These are phyloP conservation scores for Armadillidium nasatum DNA, from an alignment of 1,140 invertebrate genomes.

Conservation along the genomic window DNA sequence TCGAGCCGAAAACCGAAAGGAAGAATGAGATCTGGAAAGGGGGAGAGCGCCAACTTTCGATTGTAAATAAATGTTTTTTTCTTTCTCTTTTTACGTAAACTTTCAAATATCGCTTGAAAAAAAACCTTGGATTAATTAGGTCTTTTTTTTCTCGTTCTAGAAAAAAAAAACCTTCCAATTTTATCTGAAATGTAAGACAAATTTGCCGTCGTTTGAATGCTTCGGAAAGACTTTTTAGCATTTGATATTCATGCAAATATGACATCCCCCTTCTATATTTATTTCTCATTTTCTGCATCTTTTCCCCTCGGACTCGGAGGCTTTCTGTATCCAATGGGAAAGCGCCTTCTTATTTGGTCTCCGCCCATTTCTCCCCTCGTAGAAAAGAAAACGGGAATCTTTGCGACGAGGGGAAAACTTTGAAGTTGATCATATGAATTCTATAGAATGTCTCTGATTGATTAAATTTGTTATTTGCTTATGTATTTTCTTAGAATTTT, in stretches of 20 bases:
- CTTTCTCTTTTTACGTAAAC: no score
- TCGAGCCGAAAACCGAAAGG: not conserved
- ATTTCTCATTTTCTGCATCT: constrained; percentile 13
- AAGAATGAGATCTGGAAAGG: not conserved
- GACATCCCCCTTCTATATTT: constrained; percentile 9
- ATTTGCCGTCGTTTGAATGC: not conserved
- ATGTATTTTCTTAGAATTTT: not conserved
- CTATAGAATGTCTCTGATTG: not conserved
- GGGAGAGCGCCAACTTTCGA: not conserved
- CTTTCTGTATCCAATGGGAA: not conserved
- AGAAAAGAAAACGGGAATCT: constrained; percentile 7
- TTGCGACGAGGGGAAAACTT: not conserved
- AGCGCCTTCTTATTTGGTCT: not conserved
- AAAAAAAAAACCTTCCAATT: no score
- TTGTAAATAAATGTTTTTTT: not conserved
- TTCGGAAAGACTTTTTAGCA: not conserved
- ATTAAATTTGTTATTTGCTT: not conserved
- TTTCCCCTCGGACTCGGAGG: constrained; percentile 7
- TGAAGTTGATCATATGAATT: constrained; percentile 8
- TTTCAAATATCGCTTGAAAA: no score
- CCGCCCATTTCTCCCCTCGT: not conserved
- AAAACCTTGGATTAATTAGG: no score
- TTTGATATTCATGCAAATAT: constrained; percentile 7
- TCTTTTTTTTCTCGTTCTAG: no score
- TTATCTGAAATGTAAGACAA: not conserved